Percentiles rank a stretch among this genome's conserved stretches.
These are phyloP conservation scores for Coremacera marginata DNA, from an alignment of 2,888 invertebrate genomes.

Conservation along the genomic window DNA sequence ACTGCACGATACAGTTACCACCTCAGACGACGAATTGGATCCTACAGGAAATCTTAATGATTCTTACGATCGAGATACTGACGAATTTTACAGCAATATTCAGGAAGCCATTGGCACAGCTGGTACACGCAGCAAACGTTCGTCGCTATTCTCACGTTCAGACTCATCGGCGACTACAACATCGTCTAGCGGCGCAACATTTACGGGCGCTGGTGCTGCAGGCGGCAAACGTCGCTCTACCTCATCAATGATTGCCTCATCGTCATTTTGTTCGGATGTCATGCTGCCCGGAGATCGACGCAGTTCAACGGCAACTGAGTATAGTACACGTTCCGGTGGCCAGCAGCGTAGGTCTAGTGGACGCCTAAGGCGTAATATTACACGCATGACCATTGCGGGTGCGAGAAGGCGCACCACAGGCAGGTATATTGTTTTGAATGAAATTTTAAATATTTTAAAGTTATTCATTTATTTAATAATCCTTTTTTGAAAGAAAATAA, in stretches of 20 bases:
- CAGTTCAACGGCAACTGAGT: conserved; percentile 65
- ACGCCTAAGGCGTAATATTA: conserved; percentile 65
- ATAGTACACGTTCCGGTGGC: conserved; percentile 57
- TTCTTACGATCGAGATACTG: conserved; percentile 64
- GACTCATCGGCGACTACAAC: conserved; percentile 69
- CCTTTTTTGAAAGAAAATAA: no score
- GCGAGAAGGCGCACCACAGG: conserved; percentile 69
- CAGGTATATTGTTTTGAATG: conserved; percentile 60
- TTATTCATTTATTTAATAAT: no score
- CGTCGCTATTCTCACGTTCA: conserved; percentile 68
- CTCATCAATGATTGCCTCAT: conserved; percentile 65
- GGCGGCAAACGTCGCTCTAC: conserved; percentile 66
- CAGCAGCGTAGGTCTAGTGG: conserved; percentile 66
- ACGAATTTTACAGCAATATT: conserved; percentile 66
- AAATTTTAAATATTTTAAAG: not conserved
- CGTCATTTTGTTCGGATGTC: conserved; percentile 67
- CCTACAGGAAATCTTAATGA: conserved; percentile 54
- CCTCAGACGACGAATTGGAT: conserved; percentile 44
- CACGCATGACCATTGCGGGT: conserved; percentile 68
- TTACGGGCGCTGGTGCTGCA: conserved; percentile 56
- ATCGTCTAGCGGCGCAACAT: conserved; percentile 66
- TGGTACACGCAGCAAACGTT: conserved; percentile 62
- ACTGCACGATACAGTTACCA: conserved; percentile 45
- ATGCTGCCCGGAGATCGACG: conserved; percentile 63
- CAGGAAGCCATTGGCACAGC: conserved; percentile 61